Base-by-base conservation (phyloP, 2,888 invertebrate genomes). In the Drosophila flavopinicola region DNA sequence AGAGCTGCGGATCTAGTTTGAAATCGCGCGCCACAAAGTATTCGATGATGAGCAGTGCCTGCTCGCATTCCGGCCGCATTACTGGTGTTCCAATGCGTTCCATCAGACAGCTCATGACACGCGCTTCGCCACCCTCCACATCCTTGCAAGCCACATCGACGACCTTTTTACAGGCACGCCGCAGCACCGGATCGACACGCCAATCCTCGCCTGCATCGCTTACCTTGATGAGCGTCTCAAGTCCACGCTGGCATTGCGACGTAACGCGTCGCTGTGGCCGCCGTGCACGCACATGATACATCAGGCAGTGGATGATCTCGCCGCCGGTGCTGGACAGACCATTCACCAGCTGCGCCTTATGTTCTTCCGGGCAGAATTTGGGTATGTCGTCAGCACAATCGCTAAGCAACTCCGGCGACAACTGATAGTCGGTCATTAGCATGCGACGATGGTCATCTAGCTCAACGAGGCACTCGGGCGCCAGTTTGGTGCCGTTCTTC, bases 11-110 rank as follows among this genome's bases (percentile, higher is more conserved):
- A 91, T 98, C 98, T 41, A 98, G 92, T 85, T 96, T 97, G 90
- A 97, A 99, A 91, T 99, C 97, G 80, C 99, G 94, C 0, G 98
- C 96, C 66, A 99, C 94, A 91, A 99, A 99, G 91, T 98, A 99
- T 89, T 99, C 98, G 85, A 99, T 97, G 91, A 99, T 97, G 60
- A 99, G 92, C 37, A 99, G 92, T 6, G 97, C 96, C 68, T 95
- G 94, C 92, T 98, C 97, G 92, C 99, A 99, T 11, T 95, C 95
- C 59, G 94, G 94, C 1, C 94, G 95, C 98, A 99, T 99, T 0
- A 80, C 72, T 35, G 94, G 92, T 1, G 95, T 95, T 32, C 96
- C 96, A 44, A 99, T 92, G 88, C 97, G 96, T 82, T 97, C 96
- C 96, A 99, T 96, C 27, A 99, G 93, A 88, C 99, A 99, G 15